These are phyloP conservation scores for Rousettus madagascariensis DNA, from an alignment of 2,797 vertebrate species.

Conservation along the genomic window DNA sequence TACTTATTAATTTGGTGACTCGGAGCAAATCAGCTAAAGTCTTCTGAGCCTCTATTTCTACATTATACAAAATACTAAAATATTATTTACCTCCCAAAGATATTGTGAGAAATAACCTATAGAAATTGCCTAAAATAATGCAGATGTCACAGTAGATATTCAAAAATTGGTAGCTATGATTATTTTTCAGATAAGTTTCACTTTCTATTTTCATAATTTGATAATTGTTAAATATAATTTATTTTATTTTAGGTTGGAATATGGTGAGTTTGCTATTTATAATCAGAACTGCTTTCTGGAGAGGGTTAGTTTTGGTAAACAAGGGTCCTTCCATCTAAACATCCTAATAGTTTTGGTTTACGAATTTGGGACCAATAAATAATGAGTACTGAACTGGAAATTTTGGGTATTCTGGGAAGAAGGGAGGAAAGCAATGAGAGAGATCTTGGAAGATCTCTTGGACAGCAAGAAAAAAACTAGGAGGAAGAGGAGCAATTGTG, in stretches of 20 bases:
- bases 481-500: background rate
- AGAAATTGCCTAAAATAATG: background rate
- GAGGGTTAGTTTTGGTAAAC: background rate
- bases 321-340: background rate
- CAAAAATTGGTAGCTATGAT: background rate
- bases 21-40: background rate
- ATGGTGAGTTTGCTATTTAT: background rate
- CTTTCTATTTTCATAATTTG: constrained; percentile 8
- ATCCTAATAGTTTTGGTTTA: background rate
- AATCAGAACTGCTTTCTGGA: constrained; percentile 18
- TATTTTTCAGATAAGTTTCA: background rate
- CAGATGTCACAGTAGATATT: background rate
- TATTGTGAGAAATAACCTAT: background rate
- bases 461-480: background rate
- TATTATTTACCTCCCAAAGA: background rate
- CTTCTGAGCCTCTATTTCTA: background rate
- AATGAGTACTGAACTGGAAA: background rate
- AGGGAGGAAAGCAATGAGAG: background rate
- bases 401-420: background rate
- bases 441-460: background rate
- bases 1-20: background rate
- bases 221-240: background rate
- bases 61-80: background rate
- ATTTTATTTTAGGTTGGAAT: background rate
- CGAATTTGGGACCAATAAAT: background rate